These are phyloP conservation scores for Lamellibrachia satsuma DNA, from an alignment of 2,888 invertebrate species.

Conservation along the genomic window DNA sequence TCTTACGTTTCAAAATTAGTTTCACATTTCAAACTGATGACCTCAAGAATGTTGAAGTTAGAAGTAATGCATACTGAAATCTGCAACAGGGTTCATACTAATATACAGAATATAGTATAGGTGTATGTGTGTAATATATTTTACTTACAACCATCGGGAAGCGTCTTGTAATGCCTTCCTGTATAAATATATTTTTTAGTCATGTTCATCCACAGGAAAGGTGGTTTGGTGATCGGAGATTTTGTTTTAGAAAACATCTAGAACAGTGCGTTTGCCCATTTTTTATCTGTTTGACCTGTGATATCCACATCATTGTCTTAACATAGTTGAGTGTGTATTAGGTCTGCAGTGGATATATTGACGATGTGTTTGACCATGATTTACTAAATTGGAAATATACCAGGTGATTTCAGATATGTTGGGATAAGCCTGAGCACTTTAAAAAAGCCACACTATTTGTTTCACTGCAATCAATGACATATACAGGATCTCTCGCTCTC, in stretches of 20 bases:
- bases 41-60: neutral
- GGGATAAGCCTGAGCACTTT: neutral
- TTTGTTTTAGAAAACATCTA: neutral
- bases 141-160: neutral
- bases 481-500: too few relatives aligned
- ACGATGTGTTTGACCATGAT: neutral
- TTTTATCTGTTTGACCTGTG: neutral
- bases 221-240: neutral
- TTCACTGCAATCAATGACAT: neutral
- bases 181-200: neutral
- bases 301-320: neutral
- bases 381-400: neutral
- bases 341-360: neutral
- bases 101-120: neutral
- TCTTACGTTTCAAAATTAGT: neutral
- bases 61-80: neutral
- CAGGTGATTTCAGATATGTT: neutral
- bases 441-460: neutral
- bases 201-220: neutral
- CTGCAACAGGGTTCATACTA: neutral
- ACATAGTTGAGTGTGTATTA: neutral
- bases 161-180: neutral
- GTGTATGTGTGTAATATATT: constrained; percentile 8
- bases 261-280: neutral
- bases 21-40: neutral